phyloP scores from a whole-genome alignment of 2,888 invertebrate species.

The Atherix ibis region DNA sequence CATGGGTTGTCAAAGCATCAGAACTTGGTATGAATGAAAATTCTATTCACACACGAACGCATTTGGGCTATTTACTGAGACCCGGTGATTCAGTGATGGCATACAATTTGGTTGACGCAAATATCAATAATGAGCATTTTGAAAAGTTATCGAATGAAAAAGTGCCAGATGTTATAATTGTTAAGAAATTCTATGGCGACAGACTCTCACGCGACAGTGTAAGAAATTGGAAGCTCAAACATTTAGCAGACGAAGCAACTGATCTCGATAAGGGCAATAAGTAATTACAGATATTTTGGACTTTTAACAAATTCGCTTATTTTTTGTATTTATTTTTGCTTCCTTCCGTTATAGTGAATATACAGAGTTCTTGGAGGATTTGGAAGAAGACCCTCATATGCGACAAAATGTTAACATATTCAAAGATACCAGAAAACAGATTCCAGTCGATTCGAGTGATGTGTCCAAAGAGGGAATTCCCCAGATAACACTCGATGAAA shows the following conservation, averaged over 20 bases:
- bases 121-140: constrained; percentile 78
- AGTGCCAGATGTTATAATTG: constrained; percentile 85
- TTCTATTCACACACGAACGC: constrained; percentile 74
- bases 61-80: constrained; percentile 83
- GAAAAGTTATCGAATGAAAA: constrained; percentile 56
- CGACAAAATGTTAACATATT: constrained; percentile 91
- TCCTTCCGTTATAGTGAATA: constrained; percentile 53
- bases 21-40: constrained; percentile 71
- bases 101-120: constrained; percentile 78
- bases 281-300: constrained; percentile 25
- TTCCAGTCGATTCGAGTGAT: constrained; percentile 42
- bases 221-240: constrained; percentile 82
- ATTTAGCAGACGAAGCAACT: constrained; percentile 55
- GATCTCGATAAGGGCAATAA: constrained; percentile 45
- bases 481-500: constrained; percentile 73
- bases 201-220: constrained; percentile 51
- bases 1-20: constrained; percentile 80
- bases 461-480: constrained; percentile 53
- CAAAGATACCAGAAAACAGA: constrained; percentile 36
- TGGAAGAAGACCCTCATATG: constrained; percentile 85
- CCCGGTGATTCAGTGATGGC: constrained; percentile 88
- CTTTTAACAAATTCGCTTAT: no score
- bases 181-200: constrained; percentile 79
- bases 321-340: constrained; percentile 14
- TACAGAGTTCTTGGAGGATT: constrained; percentile 88